Conservation (phyloP, 2,113 vertebrate genomes). For the Chaetops frenatus region DNA sequence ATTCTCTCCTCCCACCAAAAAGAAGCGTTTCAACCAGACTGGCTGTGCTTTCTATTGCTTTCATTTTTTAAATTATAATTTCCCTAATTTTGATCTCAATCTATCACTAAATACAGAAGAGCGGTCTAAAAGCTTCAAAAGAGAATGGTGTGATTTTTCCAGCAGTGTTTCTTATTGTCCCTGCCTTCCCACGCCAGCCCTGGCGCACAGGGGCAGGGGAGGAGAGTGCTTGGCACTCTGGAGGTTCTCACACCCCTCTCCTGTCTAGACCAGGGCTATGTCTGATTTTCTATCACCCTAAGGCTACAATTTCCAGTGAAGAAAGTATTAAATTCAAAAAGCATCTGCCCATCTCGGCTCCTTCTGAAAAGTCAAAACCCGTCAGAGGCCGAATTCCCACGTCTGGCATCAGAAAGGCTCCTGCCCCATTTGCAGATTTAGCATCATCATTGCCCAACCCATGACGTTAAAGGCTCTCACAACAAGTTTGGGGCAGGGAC, state of each 20-base stretch:
- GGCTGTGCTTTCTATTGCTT: not conserved
- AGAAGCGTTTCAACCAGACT: not conserved
- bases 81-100: slow-evolving; percentile 29
- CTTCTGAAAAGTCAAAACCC: not conserved
- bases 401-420: not conserved
- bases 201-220: not conserved
- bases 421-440: not conserved
- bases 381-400: not conserved
- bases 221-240: slow-evolving; percentile 6
- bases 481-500: rapidly evolving
- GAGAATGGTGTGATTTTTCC: not conserved
- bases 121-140: slow-evolving; percentile 15
- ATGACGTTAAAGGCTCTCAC: not conserved
- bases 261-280: slow-evolving; percentile 48
- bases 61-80: not conserved
- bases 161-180: slow-evolving; percentile 28
- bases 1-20: not conserved
- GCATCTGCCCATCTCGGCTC: slow-evolving; percentile 22
- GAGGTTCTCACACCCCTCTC: slow-evolving; percentile 49
- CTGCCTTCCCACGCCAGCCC: slow-evolving; percentile 37
- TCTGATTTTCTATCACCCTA: slow-evolving; percentile 47
- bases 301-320: slow-evolving; percentile 42
- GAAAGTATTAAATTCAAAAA: slow-evolving; percentile 46
- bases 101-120: slow-evolving; percentile 28
- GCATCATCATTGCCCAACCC: not conserved